phyloP scores from a whole-genome alignment of 2,888 invertebrate species.

The Allacma fusca region DNA sequence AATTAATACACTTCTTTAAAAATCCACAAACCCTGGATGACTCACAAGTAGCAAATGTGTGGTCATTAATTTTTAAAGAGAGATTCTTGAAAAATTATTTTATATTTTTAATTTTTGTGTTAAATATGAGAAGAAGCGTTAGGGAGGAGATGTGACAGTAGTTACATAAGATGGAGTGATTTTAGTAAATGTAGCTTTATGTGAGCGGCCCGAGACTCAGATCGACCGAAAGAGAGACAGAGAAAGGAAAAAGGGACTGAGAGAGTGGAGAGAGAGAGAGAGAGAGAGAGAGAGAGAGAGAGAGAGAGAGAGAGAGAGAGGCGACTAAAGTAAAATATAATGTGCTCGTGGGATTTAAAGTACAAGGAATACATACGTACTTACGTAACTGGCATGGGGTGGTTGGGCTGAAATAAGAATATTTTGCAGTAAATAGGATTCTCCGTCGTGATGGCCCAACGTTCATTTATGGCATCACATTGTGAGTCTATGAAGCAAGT shows the following conservation, averaged over 20 bases:
- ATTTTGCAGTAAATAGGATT: constrained; percentile 3
- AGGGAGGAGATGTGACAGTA: too few species aligned
- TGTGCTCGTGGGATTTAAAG: constrained; percentile 25
- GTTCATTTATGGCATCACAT: constrained; percentile 7
- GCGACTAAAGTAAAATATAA: constrained; percentile 38
- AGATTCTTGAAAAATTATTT: too few species aligned
- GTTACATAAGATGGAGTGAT: too few species aligned
- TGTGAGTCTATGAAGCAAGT: constrained; percentile 23
- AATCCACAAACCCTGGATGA: too few species aligned
- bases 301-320: background rate
- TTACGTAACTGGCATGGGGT: too few species aligned
- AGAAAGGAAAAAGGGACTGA: background rate
- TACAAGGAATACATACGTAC: background rate
- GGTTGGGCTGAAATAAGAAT: background rate
- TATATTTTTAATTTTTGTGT: too few species aligned
- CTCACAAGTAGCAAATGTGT: too few species aligned
- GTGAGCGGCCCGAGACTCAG: background rate
- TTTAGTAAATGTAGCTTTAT: background rate
- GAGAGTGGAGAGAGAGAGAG: background rate
- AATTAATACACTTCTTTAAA: too few species aligned
- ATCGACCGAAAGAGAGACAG: background rate
- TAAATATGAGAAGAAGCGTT: too few species aligned
- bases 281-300: too few species aligned
- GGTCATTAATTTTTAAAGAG: too few species aligned
- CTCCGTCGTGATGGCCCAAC: background rate